These are phyloP conservation scores for Euclidia mi DNA, from an alignment of 2,888 invertebrate species.

Conservation along the genomic window DNA sequence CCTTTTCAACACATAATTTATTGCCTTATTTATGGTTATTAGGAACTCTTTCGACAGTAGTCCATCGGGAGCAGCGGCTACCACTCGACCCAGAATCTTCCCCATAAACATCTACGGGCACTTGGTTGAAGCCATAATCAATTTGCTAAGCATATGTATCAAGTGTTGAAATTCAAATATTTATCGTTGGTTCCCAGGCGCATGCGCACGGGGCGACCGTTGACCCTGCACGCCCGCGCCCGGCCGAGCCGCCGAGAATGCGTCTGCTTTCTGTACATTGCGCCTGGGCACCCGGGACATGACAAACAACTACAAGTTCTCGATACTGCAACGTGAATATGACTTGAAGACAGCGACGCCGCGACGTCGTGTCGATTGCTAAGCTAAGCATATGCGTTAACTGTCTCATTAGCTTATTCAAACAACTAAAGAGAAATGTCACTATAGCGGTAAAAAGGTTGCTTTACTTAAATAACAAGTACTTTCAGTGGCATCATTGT, in stretches of 20 bases:
- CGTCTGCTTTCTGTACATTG: constrained; percentile 77
- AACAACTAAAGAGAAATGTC: constrained; percentile 13
- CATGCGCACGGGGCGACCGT: constrained; percentile 83
- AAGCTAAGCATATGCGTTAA: constrained; percentile 20
- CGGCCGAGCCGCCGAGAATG: constrained; percentile 68
- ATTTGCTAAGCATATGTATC: constrained; percentile 88
- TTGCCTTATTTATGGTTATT: background rate
- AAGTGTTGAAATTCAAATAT: constrained; percentile 89
- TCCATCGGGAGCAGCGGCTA: constrained; percentile 21
- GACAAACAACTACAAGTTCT: constrained; percentile 69
- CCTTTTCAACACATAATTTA: too few relatives aligned
- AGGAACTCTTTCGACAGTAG: constrained; percentile 13
- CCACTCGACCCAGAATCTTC: constrained; percentile 63
- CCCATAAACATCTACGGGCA: constrained; percentile 70
- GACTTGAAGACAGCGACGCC: constrained; percentile 30
- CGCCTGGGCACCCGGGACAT: constrained; percentile 69
- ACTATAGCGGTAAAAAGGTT: constrained; percentile 7
- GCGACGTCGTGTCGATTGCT: constrained; percentile 11
- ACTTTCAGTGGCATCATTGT: background rate
- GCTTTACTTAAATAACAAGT: background rate
- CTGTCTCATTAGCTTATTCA: constrained; percentile 31
- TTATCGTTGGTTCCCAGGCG: constrained; percentile 88
- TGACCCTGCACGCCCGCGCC: constrained; percentile 82
- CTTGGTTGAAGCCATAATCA: constrained; percentile 77
- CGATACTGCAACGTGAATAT: constrained; percentile 51